Evolutionary conservation across 1,140 invertebrate genomes (phyloP).

Genomic region (Trichonephila clavipes): DNA sequence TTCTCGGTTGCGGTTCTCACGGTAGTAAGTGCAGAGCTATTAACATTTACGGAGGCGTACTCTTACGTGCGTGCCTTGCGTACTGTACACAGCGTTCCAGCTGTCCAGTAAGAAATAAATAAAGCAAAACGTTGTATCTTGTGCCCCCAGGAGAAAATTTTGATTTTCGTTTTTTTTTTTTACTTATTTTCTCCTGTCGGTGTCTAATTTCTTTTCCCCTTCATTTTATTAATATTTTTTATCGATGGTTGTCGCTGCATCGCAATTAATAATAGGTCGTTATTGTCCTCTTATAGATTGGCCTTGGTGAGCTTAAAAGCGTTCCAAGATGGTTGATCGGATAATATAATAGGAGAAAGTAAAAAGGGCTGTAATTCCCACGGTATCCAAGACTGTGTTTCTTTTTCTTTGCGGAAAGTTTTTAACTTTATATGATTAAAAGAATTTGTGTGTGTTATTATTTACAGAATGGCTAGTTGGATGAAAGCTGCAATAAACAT

Average conservation of each 20-base stretch:
- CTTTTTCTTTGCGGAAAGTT: too few relatives aligned
- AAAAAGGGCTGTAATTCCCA: slow-evolving; percentile 7
- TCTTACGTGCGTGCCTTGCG: slow-evolving; percentile 27
- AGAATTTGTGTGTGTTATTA: too few relatives aligned
- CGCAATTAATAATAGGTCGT: slow-evolving; percentile 15
- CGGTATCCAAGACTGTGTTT: background rate
- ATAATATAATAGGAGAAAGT: background rate
- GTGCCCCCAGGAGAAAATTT: background rate
- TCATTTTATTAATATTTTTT: background rate
- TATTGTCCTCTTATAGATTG: background rate
- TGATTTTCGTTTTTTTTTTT: background rate
- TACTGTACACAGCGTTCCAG: background rate
- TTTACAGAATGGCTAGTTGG: too few relatives aligned
- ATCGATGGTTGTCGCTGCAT: background rate
- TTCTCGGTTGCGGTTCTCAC: slow-evolving; percentile 36
- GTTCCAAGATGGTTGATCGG: too few relatives aligned
- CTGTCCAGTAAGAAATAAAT: background rate
- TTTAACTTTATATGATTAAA: too few relatives aligned
- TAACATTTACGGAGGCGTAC: slow-evolving; percentile 55
- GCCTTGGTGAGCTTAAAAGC: background rate
- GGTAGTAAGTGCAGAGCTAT: slow-evolving; percentile 15
- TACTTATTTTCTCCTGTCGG: background rate
- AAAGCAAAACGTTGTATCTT: background rate
- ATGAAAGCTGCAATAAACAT: background rate
- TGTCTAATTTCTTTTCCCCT: background rate